Evolutionary conservation across 2,888 invertebrate species (phyloP).

Genomic region (Drosophila austrosaltans): DNA sequence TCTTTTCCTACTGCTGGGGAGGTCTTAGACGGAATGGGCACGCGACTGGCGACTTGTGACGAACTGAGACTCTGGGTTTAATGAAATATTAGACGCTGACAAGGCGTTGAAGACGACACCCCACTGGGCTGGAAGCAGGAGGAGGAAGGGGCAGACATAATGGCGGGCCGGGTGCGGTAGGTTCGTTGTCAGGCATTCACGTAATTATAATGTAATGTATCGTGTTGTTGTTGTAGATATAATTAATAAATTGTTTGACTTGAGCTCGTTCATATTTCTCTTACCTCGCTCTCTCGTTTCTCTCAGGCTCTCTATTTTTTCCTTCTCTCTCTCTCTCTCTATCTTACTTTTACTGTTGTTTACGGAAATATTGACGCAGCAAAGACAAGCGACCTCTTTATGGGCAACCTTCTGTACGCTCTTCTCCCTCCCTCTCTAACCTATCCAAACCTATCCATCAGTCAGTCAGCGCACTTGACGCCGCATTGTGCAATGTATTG

Average conservation of each 20-base stretch:
- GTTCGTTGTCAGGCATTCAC: constrained; percentile 29
- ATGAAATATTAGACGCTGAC: constrained; percentile 74
- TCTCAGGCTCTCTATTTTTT: constrained; percentile 16
- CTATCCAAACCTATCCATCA: constrained; percentile 16
- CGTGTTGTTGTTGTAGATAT: constrained; percentile 38
- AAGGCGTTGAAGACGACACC: constrained; percentile 61
- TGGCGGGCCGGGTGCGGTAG: background rate
- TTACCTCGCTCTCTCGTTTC: background rate
- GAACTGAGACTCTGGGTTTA: constrained; percentile 47
- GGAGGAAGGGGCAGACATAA: background rate
- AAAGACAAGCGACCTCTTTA: constrained; percentile 71
- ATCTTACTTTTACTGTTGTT: constrained; percentile 41
- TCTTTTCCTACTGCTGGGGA: constrained; percentile 22
- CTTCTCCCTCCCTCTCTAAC: background rate
- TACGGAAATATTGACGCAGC: constrained; percentile 71
- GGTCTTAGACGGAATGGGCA: constrained; percentile 51
- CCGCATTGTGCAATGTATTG: constrained; percentile 73
- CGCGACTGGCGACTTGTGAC: constrained; percentile 61
- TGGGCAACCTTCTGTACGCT: constrained; percentile 6
- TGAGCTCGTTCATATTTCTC: constrained; percentile 1
- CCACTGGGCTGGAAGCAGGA: constrained; percentile 23
- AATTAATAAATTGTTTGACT: constrained; percentile 59
- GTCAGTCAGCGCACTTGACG: constrained; percentile 57
- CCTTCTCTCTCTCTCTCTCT: constrained; percentile 8
- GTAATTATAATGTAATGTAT: constrained; percentile 66